These are phyloP conservation scores for Pipa parva DNA, from an alignment of 2,113 vertebrate genomes.

Conservation along the genomic window DNA sequence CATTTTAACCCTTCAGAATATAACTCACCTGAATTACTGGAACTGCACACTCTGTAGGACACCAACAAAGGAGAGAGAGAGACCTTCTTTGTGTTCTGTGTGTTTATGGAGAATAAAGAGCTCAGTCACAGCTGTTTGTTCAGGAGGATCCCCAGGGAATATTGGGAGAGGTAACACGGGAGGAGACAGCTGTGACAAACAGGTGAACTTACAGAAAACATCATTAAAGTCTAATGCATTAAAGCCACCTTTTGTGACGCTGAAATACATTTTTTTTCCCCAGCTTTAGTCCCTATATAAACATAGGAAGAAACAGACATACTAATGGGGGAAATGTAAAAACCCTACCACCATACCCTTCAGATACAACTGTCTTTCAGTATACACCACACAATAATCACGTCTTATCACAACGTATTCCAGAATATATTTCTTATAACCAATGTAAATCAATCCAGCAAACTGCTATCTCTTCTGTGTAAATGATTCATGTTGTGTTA, in stretches of 20 bases:
- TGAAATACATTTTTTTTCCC: too few species aligned
- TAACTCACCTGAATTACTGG: background rate
- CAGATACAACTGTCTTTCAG: background rate
- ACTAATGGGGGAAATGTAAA: too few species aligned
- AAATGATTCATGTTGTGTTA: constrained; percentile 27
- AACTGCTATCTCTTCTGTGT: background rate
- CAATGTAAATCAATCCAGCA: background rate
- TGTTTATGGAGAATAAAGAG: background rate
- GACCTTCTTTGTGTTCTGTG: too few species aligned
- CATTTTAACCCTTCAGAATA: background rate
- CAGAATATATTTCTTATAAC: too few species aligned
- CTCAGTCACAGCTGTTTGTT: background rate
- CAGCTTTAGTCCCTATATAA: too few species aligned
- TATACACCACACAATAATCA: too few species aligned
- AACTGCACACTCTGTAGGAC: background rate
- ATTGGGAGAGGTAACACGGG: background rate
- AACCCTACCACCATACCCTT: too few species aligned
- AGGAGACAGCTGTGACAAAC: background rate
- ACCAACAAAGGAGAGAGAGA: background rate
- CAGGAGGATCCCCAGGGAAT: background rate
- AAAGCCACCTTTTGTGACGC: too few species aligned
- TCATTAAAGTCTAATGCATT: too few species aligned
- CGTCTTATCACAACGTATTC: too few species aligned
- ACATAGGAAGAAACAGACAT: too few species aligned
- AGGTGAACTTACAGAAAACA: background rate